A percentile compares a stretch with the other conserved stretches of the same genome.
Conservation (phyloP, 2,888 invertebrate species). For the Aleiodes alternator region DNA sequence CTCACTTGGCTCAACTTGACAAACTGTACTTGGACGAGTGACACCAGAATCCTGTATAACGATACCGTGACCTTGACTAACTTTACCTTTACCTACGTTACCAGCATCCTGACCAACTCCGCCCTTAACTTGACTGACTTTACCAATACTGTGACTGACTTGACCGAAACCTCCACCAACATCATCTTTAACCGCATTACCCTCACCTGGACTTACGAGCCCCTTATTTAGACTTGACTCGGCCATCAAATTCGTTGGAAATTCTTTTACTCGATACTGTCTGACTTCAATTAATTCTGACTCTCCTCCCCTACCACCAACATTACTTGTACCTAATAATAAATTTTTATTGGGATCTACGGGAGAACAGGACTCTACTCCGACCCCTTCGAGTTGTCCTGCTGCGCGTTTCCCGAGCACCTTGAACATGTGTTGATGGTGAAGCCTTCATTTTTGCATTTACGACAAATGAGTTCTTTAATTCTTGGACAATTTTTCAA, state of each 20-base stretch:
- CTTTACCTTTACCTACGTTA: not conserved
- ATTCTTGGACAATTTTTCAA: not conserved
- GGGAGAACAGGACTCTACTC: not conserved
- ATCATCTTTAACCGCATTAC: not conserved
- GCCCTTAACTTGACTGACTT: not conserved
- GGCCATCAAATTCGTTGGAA: no score
- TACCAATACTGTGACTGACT: no score
- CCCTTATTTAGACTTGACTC: no score
- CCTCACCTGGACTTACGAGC: no score
- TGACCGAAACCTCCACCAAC: not conserved
- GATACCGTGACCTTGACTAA: not conserved
- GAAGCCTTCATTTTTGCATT: not conserved
- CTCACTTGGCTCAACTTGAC: no score
- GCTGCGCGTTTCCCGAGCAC: not conserved
- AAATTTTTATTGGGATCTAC: not conserved
- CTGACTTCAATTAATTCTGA: no score
- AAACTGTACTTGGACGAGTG: no score
- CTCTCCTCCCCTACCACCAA: no score
- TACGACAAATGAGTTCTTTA: not conserved
- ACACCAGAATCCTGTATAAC: no score
- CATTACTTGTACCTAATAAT: not conserved
- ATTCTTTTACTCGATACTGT: no score
- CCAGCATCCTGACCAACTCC: no score
- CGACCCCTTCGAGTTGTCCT: not conserved
- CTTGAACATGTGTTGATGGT: not conserved